Conservation (phyloP, 2,113 vertebrate genomes). For the Amphiprion percula region DNA sequence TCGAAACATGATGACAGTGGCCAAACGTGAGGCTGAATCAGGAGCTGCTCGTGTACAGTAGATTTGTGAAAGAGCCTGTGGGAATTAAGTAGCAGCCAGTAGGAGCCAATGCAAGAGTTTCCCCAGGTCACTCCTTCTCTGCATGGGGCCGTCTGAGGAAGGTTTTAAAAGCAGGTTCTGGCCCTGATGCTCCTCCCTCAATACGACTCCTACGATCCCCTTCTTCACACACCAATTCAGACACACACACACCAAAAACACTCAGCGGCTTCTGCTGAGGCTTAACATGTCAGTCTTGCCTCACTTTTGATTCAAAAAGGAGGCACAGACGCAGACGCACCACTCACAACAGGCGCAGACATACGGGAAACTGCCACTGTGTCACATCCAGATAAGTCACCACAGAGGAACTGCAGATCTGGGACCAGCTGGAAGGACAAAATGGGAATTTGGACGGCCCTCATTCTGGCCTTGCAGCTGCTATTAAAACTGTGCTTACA, state of each 20-base stretch:
- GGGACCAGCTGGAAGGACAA: conserved; percentile 66
- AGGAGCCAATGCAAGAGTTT: conserved; percentile 59
- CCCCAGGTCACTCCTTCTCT: conserved; percentile 79
- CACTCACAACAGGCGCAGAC: conserved; percentile 25
- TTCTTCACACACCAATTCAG: conserved; percentile 22
- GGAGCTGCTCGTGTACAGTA: conserved; percentile 8
- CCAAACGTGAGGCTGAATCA: conserved; percentile 13
- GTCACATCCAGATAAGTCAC: conserved; percentile 25
- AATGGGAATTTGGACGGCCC: conserved; percentile 73
- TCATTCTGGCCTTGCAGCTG: conserved; percentile 82
- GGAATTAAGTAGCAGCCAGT: conserved; percentile 47
- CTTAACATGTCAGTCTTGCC: conserved; percentile 55
- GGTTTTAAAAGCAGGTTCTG: conserved; percentile 74
- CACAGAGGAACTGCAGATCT: conserved; percentile 47
- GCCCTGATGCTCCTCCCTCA: conserved; percentile 74
- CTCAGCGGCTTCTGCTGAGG: conserved; percentile 44
- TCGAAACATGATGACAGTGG: conserved; percentile 19
- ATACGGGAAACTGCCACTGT: conserved; percentile 38
- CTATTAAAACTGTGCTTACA: conserved; percentile 81
- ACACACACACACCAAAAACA: conserved; percentile 40
- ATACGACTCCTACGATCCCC: conserved; percentile 50
- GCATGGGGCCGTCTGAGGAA: conserved; percentile 76
- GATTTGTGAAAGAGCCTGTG: conserved; percentile 30
- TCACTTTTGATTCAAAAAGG: conserved; percentile 56
- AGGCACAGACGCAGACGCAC: conserved; percentile 39